Conservation (phyloP, 2,113 vertebrate genomes). For the Camelus bactrianus region DNA sequence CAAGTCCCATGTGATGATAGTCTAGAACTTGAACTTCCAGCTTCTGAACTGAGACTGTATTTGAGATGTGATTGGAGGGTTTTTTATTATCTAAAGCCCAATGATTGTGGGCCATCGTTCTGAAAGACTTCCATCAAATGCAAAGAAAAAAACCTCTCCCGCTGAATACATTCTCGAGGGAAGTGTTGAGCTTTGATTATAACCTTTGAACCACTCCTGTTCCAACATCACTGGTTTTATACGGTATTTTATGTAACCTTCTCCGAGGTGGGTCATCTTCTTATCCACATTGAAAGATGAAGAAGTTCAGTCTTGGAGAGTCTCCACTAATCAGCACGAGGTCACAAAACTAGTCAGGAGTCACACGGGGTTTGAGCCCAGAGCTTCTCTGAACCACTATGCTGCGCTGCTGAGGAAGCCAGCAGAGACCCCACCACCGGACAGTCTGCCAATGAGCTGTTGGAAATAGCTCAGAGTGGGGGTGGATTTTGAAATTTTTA, state of each 20-base stretch:
- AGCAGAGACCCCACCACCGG: fast-evolving
- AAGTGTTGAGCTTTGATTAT: not conserved
- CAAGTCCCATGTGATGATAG: not conserved
- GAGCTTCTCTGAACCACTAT: not conserved
- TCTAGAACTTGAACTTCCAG: not conserved
- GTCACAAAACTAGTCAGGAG: not conserved
- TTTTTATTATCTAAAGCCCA: not conserved
- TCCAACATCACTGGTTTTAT: not conserved
- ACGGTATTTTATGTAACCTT: not conserved
- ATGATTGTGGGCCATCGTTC: not conserved
- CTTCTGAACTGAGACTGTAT: not conserved
- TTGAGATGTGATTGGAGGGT: not conserved
- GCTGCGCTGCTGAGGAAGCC: not conserved
- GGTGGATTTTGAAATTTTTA: slow-evolving; percentile 12
- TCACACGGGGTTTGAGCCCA: not conserved
- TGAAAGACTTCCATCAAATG: not conserved
- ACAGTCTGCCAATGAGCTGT: not conserved
- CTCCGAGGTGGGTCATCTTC: not conserved
- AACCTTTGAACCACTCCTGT: not conserved
- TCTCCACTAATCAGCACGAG: not conserved
- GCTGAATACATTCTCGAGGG: not conserved
- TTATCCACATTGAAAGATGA: not conserved
- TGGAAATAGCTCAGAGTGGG: not conserved
- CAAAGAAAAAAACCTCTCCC: not conserved
- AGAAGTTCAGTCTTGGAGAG: not conserved